These are phyloP conservation scores for Eptesicus fuscus DNA, from an alignment of 2,113 vertebrate species.

Conservation along the genomic window DNA sequence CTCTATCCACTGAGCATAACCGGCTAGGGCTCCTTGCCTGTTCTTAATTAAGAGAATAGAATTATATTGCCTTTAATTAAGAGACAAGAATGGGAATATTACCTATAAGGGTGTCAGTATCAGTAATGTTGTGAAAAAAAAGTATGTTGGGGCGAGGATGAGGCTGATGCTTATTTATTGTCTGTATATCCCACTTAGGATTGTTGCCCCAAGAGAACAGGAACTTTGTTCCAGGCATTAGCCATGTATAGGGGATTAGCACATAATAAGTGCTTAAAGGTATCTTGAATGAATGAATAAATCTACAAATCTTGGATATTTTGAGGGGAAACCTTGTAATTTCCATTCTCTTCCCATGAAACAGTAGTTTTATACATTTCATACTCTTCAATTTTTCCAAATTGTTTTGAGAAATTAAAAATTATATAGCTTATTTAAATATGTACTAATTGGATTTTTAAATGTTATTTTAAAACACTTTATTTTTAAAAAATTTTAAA, in stretches of 20 bases:
- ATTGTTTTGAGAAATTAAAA: neutral
- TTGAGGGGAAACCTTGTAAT: conserved; percentile 7
- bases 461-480: neutral
- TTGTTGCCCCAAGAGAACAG: neutral
- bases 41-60: neutral
- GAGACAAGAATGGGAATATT: neutral
- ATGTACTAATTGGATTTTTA: neutral
- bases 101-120: neutral
- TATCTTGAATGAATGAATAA: conserved; percentile 9
- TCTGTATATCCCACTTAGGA: neutral
- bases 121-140: neutral
- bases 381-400: neutral
- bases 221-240: neutral
- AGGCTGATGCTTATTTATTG: neutral
- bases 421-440: neutral
- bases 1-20: too few species aligned
- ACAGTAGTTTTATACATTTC: neutral
- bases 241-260: neutral
- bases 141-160: neutral
- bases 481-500: too few species aligned
- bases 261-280: neutral
- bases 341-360: neutral
- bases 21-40: neutral
- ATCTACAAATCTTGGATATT: neutral
- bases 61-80: neutral